These are phyloP conservation scores for Theristicus caerulescens DNA, from an alignment of 2,113 vertebrate species.

Conservation along the genomic window DNA sequence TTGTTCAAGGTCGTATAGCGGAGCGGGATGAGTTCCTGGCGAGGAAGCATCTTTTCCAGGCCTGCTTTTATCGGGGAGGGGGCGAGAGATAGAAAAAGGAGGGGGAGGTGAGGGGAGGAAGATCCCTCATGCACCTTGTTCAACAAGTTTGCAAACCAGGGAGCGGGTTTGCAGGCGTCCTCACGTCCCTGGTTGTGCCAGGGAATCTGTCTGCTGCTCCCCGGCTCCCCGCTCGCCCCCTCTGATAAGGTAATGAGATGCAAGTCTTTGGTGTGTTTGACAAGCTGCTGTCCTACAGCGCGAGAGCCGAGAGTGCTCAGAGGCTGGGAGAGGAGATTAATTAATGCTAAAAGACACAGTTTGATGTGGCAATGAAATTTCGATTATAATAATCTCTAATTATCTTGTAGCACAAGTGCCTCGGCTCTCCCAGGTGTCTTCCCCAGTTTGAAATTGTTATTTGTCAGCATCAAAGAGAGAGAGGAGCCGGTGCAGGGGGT, in stretches of 20 bases:
- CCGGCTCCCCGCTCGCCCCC: not conserved
- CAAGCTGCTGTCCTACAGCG: slow-evolving; percentile 68
- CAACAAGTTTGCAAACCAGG: not conserved
- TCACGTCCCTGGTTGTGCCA: not conserved
- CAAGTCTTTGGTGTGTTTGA: slow-evolving; percentile 63
- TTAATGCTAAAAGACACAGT: slow-evolving; percentile 80
- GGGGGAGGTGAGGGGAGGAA: not conserved
- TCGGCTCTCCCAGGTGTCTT: slow-evolving; percentile 73
- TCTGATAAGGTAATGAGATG: slow-evolving; percentile 70
- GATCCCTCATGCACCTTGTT: not conserved
- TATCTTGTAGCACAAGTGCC: slow-evolving; percentile 74
- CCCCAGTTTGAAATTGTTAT: slow-evolving; percentile 62
- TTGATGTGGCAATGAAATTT: slow-evolving; percentile 80
- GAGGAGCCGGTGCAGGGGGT: not conserved
- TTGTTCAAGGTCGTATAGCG: not conserved
- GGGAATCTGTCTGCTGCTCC: not conserved
- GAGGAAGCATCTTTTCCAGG: not conserved
- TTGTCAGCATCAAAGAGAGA: not conserved
- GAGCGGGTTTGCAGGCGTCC: not conserved
- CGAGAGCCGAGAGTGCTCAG: slow-evolving; percentile 47
- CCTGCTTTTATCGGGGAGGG: accelerated
- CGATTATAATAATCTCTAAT: slow-evolving; percentile 82
- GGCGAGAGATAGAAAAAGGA: not conserved
- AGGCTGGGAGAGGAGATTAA: slow-evolving; percentile 76
- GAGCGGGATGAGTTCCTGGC: not conserved